phyloP scores from a whole-genome alignment of 2,888 invertebrate species.

The Lepidocyrtinus sp. region DNA sequence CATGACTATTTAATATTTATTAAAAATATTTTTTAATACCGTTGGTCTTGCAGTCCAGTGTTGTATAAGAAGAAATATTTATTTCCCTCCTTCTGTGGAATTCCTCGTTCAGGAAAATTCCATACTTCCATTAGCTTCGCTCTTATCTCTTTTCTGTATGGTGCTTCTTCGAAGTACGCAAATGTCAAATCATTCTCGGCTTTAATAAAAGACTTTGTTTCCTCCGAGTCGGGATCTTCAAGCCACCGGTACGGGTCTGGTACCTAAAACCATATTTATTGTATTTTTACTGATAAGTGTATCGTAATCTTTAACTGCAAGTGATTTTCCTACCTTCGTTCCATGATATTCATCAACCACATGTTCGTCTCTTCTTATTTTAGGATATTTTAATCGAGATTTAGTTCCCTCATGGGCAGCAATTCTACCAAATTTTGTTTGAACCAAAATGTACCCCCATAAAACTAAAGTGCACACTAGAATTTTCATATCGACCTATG shows the following conservation, averaged over 20 bases:
- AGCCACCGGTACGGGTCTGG: constrained; percentile 95
- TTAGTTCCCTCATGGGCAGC: too few species aligned
- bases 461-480: too few species aligned
- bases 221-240: constrained; percentile 94
- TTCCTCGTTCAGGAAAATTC: constrained; percentile 97
- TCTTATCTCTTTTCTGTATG: constrained; percentile 82
- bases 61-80: constrained; percentile 95
- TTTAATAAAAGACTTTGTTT: constrained; percentile 92
- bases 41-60: constrained; percentile 96
- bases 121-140: constrained; percentile 89
- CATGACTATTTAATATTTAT: too few species aligned
- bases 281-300: background rate
- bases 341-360: constrained; percentile 88
- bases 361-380: constrained; percentile 82
- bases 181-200: constrained; percentile 90
- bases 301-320: too few species aligned
- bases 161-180: constrained; percentile 86
- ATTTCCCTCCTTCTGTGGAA: constrained; percentile 86
- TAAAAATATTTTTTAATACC: constrained; percentile 79
- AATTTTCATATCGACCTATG: too few species aligned
- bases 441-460: too few species aligned
- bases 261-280: constrained; percentile 76
- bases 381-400: constrained; percentile 87
- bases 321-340: constrained; percentile 84
- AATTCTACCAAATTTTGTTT: too few species aligned